phyloP scores from a whole-genome alignment of 2,797 vertebrate species.

The Pantherophis alleghaniensis region DNA sequence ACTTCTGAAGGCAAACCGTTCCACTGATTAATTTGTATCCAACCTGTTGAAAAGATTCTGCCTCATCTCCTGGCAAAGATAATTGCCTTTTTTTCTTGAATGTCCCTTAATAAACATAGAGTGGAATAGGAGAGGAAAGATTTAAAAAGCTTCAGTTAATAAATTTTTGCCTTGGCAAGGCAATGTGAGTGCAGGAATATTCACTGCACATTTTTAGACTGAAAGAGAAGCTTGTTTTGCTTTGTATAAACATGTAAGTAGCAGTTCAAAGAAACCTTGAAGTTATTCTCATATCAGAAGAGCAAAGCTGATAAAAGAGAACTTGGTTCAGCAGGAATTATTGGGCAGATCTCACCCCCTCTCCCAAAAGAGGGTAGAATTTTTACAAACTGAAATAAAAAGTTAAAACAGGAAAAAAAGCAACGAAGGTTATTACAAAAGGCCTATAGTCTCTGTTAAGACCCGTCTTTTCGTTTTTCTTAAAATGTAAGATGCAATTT shows the following conservation, averaged over 20 bases:
- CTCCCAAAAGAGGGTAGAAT: not conserved
- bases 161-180: not conserved
- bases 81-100: not conserved
- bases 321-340: not conserved
- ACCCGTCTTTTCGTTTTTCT: not conserved
- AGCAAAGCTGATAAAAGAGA: not conserved
- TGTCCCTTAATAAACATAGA: not conserved
- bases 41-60: not conserved
- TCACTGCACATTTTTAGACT: not conserved
- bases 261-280: constrained; percentile 42
- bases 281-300: constrained; percentile 41
- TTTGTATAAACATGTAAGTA: constrained; percentile 31
- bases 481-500: not conserved
- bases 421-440: not conserved
- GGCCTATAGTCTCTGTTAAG: not conserved
- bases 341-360: not conserved
- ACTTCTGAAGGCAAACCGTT: not conserved
- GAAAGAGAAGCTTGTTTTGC: constrained; percentile 5
- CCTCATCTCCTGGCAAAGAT: not conserved
- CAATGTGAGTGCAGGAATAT: not conserved
- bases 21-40: not conserved
- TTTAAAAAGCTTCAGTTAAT: not conserved
- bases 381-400: not conserved
- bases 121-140: not conserved
- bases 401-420: not conserved